These are phyloP conservation scores for Myripristis jacobus DNA, from an alignment of 2,797 vertebrate species.

Conservation along the genomic window DNA sequence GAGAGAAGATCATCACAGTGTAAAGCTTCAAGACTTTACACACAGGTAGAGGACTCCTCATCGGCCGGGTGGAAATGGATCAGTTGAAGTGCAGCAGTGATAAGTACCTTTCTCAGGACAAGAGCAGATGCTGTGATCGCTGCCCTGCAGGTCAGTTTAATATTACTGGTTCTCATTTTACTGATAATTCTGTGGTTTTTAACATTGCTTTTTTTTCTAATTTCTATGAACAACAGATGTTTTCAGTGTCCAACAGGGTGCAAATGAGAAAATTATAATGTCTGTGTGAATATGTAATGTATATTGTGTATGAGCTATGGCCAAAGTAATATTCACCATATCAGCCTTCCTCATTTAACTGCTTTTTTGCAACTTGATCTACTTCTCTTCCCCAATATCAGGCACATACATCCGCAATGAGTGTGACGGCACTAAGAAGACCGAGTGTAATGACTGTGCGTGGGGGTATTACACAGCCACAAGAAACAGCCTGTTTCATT, in stretches of 20 bases:
- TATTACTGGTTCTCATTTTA: background rate
- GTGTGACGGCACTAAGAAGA: background rate
- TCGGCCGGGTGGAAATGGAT: constrained; percentile 29
- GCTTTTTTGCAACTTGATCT: background rate
- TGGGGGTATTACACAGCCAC: constrained; percentile 7
- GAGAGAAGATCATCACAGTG: background rate
- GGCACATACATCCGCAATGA: constrained; percentile 33
- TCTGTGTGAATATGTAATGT: background rate
- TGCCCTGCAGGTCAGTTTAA: constrained; percentile 73
- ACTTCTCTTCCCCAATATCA: constrained; percentile 40
- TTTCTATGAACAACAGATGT: background rate
- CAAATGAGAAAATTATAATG: background rate
- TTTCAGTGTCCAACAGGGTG: background rate
- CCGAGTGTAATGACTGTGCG: constrained; percentile 49
- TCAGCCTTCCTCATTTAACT: background rate
- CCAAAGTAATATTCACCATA: background rate
- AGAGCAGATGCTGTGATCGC: constrained; percentile 39
- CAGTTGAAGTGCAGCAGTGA: background rate
- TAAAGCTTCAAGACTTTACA: constrained; percentile 14
- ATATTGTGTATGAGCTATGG: background rate
- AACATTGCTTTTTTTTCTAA: background rate
- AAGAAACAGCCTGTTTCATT: constrained; percentile 2
- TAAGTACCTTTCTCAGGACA: accelerated
- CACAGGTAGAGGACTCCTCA: constrained; percentile 4
- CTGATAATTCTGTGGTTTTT: background rate